phyloP scores from a whole-genome alignment of 2,113 vertebrate genomes.

The Apodemus sylvaticus region DNA sequence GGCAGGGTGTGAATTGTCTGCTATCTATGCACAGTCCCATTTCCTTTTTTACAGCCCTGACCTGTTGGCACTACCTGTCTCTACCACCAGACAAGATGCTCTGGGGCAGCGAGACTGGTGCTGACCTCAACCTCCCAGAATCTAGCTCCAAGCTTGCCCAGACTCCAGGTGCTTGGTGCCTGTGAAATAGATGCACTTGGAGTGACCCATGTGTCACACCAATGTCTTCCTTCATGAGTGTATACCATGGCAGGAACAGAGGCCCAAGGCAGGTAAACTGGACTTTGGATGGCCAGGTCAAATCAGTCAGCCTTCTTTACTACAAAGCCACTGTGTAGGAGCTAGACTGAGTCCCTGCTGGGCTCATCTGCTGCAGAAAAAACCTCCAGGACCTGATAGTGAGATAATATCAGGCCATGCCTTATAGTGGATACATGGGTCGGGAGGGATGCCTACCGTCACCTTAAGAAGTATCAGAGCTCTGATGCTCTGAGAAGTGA shows the following conservation, averaged over 20 bases:
- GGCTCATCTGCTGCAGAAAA: not conserved
- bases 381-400: not conserved
- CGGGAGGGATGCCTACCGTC: no score
- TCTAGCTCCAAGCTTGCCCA: not conserved
- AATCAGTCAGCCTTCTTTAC: not conserved
- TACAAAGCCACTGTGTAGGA: not conserved
- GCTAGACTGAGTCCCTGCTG: no score
- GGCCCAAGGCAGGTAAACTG: not conserved
- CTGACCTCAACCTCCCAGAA: not conserved
- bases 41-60: not conserved
- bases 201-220: no score
- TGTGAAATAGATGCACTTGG: no score
- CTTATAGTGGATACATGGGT: not conserved
- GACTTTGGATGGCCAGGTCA: not conserved
- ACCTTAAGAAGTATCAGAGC: not conserved
- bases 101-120: fast-evolving
- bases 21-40: not conserved
- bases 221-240: no score
- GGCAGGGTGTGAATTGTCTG: not conserved
- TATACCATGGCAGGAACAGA: no score
- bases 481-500: not conserved
- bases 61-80: no score
- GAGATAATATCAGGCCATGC: not conserved
- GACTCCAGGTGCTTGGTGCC: not conserved
- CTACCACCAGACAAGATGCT: not conserved